Base-by-base conservation (phyloP, 2,888 invertebrate genomes). In the Xanthia togata region DNA sequence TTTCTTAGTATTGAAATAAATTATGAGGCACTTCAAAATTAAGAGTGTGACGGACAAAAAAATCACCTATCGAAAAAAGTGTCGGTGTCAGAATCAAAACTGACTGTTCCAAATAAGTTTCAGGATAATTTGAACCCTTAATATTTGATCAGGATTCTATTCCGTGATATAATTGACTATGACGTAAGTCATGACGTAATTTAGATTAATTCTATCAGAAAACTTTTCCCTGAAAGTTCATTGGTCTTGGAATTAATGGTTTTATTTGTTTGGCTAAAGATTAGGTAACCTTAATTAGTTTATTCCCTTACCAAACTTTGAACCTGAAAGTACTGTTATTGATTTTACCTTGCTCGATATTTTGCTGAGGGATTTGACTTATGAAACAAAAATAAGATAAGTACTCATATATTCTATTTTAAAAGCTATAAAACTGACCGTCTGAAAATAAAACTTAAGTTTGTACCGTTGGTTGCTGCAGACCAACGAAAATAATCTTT, bases 61-160 rank as follows among this genome's bases (percentile, higher is more conserved):
- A 77, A 44, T 59, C 31, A 50, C 31, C 62, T 70, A 64, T 79
- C 60, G 50, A 11, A 73, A 83, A 78, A 77, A 83, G 41, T 67
- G 62, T 70, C 68, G 31, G 70, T 47, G 38, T 62, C 35, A 12
- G 84, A 87, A 88, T 88, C 82, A 84, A 87, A 83, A 88, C 84
- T 84, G 87, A 87, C 82, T 59, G 74, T 53, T 72, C 68, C 73
- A 50, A 81, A 81, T 78, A 81, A 77, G 72, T 82, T 80, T 64
- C 67, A n/a, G 44, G 62, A 70, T 80, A 73, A 80, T 81, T 75
- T 14, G 31, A 77, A 68, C 73, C 79, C 76, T 86, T 86, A 78
- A 79, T 83, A 86, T 86, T 87, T 77, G 68, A 88, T 79, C 44
- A 41, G 60, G 65, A 82, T 88, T 71, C 67, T 68, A 68, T 68